Base-by-base conservation (phyloP, 2,888 invertebrate species). In the Drosophila prostipennis region DNA sequence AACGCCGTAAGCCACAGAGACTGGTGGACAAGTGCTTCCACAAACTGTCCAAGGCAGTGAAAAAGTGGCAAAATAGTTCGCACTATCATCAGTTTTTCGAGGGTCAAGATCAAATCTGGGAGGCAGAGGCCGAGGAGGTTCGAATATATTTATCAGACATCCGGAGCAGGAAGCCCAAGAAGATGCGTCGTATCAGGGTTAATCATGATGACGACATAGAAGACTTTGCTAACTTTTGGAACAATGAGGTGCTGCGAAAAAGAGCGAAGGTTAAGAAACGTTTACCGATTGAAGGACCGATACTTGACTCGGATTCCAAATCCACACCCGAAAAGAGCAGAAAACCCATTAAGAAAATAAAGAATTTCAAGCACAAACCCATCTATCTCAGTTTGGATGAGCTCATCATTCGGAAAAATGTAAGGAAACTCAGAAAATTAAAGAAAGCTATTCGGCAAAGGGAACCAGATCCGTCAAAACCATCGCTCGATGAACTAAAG, bases 201-300 rank as follows among this genome's bases (percentile, higher is more conserved):
- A 10, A 1, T 10, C 10, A 32, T 32, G 16, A 39, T 3, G 1
- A 26, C 0, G n/a, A 13, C 1, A 48, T 70, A 1, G 8, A 8
- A 0, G 7, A 29, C 19, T 60, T 76, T 5, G 1, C 43, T 0
- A n/a, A 4, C 2, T 71, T 79, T 14, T 76, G 77, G 79, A 16
- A 57, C 0, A 6, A 0, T 0, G 79, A 76, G 32, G 23, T 79
- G 13, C 7, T 32, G 11, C 32, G 11, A 3, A 63, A 40, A 4
- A 26, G 34, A 7, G 13, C 1, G 2, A 34, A 16, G 2, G 2
- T 8, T 6, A 37, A 7, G 1, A 8, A 10, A 3, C 7, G 7
- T 3, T 11, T 1, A 8, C 6, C 6, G 13, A 14, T 4, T 0
- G 1, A 14, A 3, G 19, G 1, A 10, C 2, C 13, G 2, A 8